Evolutionary conservation across 2,888 invertebrate species (phyloP), one percentile per base, ranked within the genome.

Genomic region (Caenorhabditis sp.): DNA sequence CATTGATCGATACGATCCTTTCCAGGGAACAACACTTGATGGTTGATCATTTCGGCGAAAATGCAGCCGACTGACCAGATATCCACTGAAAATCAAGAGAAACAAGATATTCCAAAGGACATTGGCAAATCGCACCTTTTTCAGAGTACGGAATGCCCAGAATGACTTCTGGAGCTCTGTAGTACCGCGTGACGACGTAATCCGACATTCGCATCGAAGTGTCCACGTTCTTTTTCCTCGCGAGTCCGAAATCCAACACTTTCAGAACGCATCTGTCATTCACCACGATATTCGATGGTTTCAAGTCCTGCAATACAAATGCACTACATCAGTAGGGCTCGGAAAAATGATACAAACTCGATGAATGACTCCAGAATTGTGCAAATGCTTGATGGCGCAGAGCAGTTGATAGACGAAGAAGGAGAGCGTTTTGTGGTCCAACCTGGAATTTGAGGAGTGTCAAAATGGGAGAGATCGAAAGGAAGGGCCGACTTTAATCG

Each of bases 31-130:
- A 99, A 93, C 61, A 99, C 98, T 9, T 95, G 95, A 81, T 98
- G 98, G 83, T 97, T 93, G 89, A 99, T 97, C 95, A 99, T 97
- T 91, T 99, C 99, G 30, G 97, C 99, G 95, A 99, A 98, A 89
- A 99, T 99, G 91, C 99, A 99, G 7, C 87, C 87, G 30, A 87
- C 83, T 6, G 85, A 84, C 88, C 88, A 88, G 39, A 88, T 86
- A 65, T 88, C 88, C 20, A 88, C 88, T 86, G 70, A 63, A 83
- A 80, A 17, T 24, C 6, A 35, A 35, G 35, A 9, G 35, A 7
- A 22, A 53, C 26, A 8, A 15, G 7, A 5, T 1, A 41, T 30
- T 9, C 22, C 24, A 27, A 45, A 32, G 11, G 8, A 27, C 13
- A n/a, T 30, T 24, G n/a, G n/a, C n/a, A n/a, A n/a, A n/a, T n/a